Evolutionary conservation across 2,797 vertebrate genomes (phyloP), one percentile per base, ranked within the genome.

Genomic region (Leptodactylus fallax): DNA sequence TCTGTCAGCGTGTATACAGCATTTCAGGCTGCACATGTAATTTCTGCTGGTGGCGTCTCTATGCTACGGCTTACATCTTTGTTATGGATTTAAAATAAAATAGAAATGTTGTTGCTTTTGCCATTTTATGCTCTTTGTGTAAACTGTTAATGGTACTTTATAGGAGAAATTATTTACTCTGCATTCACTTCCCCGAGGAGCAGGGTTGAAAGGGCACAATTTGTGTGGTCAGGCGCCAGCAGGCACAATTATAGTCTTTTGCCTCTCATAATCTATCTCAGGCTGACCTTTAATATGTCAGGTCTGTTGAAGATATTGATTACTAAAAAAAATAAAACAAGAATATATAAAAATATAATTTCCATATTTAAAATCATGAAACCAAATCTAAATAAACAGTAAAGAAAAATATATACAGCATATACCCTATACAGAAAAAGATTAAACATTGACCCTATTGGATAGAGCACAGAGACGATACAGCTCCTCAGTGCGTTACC

Each of bases 1-100:
- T 21, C 61, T 87, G 87, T 79, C 87, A 87, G 23, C 6, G 12
- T n/a, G 14, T 53, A 14, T 21, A 78, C 19, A 13, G 55, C 49
- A 61, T 60, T 12, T 23, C 63, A 23, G 45, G 6, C 45, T 13
- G 56, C 27, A 58, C 21, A 27, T 83, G 81, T 87, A 61, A 49
- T 11, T 45, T 65, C 78, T 58, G 25, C n/a, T 51, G 17, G 9
- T 55, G 49, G 69, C 55, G 61, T 25, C 61, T 49, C 13, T 55
- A 14, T 25, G 9, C 19, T 78, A 47, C 71, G 51, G 6, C 12
- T 58, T 21, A 51, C 63, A 85, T 78, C 58, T 21, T 65, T 77
- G 17, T 58, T 58, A 76, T 27, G 13, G n/a, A 25, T 63, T 63
- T 11, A 6, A 51, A 45, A 47, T 55, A 21, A 55, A 25, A 16